Evolutionary conservation across 2,113 vertebrate genomes (phyloP).

Genomic region (Nematolebias whitei): DNA sequence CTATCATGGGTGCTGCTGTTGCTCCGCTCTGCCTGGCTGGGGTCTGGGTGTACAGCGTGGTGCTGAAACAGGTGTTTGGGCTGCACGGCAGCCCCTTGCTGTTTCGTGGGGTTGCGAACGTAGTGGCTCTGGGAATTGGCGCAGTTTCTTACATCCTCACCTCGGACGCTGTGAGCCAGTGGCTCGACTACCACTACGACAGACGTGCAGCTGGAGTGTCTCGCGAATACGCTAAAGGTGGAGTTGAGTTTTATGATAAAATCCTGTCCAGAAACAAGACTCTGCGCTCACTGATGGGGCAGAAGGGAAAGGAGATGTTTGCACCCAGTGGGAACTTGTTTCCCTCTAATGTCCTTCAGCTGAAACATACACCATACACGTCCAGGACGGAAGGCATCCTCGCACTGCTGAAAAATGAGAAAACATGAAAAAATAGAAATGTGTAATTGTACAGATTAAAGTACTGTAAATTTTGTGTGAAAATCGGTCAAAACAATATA

Average conservation of each 20-base stretch:
- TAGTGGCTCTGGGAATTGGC: constrained; percentile 74
- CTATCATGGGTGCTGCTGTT: constrained; percentile 78
- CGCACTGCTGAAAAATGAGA: constrained; percentile 75
- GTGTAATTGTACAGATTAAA: not conserved
- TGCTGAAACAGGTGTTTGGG: constrained; percentile 84
- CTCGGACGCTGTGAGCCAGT: constrained; percentile 80
- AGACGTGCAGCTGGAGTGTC: constrained; percentile 82
- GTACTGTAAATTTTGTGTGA: not conserved
- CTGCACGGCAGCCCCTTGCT: constrained; percentile 76
- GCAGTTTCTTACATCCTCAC: constrained; percentile 80
- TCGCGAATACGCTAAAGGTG: constrained; percentile 83
- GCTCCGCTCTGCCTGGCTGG: constrained; percentile 85
- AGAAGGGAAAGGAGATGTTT: constrained; percentile 83
- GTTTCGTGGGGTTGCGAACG: constrained; percentile 79
- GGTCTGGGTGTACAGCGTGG: constrained; percentile 80
- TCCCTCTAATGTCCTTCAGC: constrained; percentile 83
- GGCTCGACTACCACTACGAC: constrained; percentile 86
- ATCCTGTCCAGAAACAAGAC: constrained; percentile 85
- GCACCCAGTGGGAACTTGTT: constrained; percentile 88
- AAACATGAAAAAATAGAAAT: constrained; percentile 44
- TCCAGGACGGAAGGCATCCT: constrained; percentile 84
- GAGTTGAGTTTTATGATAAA: constrained; percentile 93
- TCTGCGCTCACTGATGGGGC: constrained; percentile 86
- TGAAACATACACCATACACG: constrained; percentile 89
- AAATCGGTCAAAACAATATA: not conserved